Evolutionary conservation across 2,888 invertebrate genomes (phyloP).

Genomic region (Pherbina coryleti): DNA sequence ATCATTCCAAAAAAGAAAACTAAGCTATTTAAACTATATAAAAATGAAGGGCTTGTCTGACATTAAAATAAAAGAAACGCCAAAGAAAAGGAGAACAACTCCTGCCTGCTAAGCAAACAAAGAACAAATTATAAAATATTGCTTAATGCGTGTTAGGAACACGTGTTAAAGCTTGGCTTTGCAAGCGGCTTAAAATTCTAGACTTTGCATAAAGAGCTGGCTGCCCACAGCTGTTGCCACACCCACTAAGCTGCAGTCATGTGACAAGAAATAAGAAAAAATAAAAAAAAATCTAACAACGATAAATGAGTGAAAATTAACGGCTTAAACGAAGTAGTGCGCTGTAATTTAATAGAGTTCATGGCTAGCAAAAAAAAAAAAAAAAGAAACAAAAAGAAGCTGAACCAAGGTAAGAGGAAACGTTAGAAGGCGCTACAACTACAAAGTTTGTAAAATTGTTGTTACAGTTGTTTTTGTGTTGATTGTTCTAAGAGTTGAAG

Average conservation of each 20-base stretch:
- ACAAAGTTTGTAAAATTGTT: background rate
- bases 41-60: too few relatives aligned
- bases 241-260: conserved; percentile 1
- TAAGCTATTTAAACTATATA: too few relatives aligned
- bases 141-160: too few relatives aligned
- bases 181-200: too few relatives aligned
- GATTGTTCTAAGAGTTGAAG: background rate
- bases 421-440: background rate
- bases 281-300: conserved; percentile 16
- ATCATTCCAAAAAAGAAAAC: conserved; percentile 24
- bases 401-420: background rate
- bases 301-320: conserved; percentile 32
- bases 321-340: conserved; percentile 9
- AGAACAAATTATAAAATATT: background rate
- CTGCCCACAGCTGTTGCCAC: conserved; percentile 1
- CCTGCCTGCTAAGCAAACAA: background rate
- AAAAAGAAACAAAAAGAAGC: background rate
- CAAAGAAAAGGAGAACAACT: too few relatives aligned
- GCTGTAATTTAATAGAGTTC: conserved; percentile 33
- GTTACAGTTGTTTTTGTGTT: background rate
- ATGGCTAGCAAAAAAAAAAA: background rate
- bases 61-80: conserved; percentile 32
- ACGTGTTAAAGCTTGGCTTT: too few relatives aligned
- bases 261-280: background rate
- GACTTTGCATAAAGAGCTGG: background rate